These are phyloP conservation scores for Neogale vison DNA, from an alignment of 2,113 vertebrate genomes.

Conservation along the genomic window DNA sequence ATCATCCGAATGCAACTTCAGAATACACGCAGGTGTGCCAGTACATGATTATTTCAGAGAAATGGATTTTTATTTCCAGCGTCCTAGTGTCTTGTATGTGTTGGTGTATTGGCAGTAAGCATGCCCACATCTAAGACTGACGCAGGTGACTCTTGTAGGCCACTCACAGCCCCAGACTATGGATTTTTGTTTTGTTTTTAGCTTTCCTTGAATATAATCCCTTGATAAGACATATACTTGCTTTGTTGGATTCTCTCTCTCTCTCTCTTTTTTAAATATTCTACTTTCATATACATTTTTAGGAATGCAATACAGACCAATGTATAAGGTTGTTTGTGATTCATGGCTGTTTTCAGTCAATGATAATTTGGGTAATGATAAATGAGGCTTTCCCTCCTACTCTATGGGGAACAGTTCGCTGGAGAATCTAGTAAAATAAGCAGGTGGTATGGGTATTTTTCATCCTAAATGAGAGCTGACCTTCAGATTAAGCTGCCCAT, in stretches of 20 bases:
- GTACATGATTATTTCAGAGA: background rate
- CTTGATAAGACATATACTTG: background rate
- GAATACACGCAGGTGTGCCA: background rate
- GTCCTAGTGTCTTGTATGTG: background rate
- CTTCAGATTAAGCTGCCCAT: background rate
- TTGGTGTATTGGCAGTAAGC: background rate
- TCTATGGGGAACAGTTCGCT: background rate
- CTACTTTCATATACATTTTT: background rate
- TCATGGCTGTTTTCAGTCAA: background rate
- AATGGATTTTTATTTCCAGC: conserved; percentile 13
- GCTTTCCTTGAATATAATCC: background rate
- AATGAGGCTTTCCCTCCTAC: background rate
- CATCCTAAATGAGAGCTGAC: background rate
- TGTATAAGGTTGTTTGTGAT: background rate
- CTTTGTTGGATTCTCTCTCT: background rate
- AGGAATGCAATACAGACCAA: background rate
- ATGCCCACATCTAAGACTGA: background rate
- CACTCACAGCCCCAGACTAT: background rate
- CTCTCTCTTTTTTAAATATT: background rate
- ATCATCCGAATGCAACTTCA: background rate
- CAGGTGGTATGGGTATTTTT: background rate
- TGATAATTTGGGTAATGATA: background rate
- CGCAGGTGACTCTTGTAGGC: background rate
- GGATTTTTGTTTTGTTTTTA: background rate
- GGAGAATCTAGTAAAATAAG: background rate